Percentiles rank a stretch among this genome's conserved stretches.
Evolutionary conservation across 2,113 vertebrate genomes (phyloP).

Genomic region (Sula dactylatra): DNA sequence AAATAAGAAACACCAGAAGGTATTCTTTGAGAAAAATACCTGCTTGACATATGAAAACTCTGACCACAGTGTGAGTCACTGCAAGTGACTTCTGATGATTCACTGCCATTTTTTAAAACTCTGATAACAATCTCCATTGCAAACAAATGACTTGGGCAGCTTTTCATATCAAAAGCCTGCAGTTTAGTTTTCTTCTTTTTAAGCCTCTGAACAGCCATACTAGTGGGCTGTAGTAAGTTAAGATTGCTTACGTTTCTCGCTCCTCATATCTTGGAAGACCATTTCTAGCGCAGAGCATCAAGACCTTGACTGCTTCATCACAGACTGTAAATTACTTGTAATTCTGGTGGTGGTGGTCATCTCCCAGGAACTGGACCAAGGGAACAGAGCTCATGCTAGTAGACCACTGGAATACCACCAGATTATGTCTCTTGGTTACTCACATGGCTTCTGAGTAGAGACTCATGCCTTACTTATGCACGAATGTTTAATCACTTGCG

Average conservation of each 20-base stretch:
- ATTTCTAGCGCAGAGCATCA: neutral
- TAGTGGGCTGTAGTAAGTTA: neutral
- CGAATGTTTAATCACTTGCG: neutral
- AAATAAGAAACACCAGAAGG: neutral
- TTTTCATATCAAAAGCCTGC: neutral
- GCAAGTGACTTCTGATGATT: slow-evolving; percentile 44
- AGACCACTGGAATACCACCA: neutral
- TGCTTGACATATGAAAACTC: slow-evolving; percentile 4
- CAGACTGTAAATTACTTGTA: neutral
- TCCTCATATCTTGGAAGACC: neutral
- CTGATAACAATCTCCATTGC: neutral
- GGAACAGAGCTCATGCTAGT: neutral
- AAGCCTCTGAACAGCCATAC: neutral
- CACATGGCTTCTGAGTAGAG: neutral
- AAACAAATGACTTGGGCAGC: neutral
- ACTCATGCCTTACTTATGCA: neutral
- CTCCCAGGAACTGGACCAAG: neutral
- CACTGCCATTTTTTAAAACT: slow-evolving; percentile 4
- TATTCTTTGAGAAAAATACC: slow-evolving; percentile 39
- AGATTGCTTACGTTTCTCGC: neutral
- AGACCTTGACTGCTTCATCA: neutral
- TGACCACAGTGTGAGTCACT: slow-evolving; percentile 53
- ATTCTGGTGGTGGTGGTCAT: neutral
- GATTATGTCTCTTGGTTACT: neutral
- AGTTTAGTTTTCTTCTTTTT: neutral